Conservation (phyloP, 2,888 invertebrate genomes). For the Cosmia trapezina region DNA sequence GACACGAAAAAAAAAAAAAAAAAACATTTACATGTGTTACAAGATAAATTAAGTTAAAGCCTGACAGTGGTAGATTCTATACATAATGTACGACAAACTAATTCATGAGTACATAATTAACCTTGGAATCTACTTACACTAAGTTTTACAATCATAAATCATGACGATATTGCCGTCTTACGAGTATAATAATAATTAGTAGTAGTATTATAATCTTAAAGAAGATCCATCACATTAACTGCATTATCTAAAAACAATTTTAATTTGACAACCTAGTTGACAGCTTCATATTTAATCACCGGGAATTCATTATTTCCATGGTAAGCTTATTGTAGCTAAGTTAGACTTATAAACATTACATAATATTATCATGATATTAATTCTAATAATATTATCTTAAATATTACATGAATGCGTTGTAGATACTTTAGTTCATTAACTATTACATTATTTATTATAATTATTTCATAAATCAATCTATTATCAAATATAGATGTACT, state of each 20-base stretch:
- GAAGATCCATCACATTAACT: background rate
- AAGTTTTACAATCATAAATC: slow-evolving; percentile 3
- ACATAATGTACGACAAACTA: background rate
- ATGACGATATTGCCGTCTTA: background rate
- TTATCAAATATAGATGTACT: background rate
- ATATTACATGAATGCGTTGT: background rate
- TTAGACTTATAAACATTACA: too few relatives aligned
- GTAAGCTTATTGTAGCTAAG: too few relatives aligned
- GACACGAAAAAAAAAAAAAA: background rate
- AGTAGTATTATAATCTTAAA: background rate
- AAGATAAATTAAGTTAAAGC: background rate
- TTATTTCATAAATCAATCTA: slow-evolving; percentile 1
- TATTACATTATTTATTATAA: background rate
- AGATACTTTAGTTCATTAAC: background rate
- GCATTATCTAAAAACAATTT: background rate
- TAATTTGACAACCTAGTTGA: background rate
- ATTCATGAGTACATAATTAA: background rate
- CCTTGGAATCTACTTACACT: slow-evolving; percentile 4
- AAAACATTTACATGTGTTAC: background rate
- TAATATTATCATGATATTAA: too few relatives aligned
- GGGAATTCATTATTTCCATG: background rate
- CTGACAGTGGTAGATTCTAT: background rate
- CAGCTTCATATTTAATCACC: slow-evolving; percentile 5
- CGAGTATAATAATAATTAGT: background rate
- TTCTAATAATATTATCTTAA: too few relatives aligned